Evolutionary conservation across 2,888 invertebrate genomes (phyloP).

Genomic region (Leuctra nigra): DNA sequence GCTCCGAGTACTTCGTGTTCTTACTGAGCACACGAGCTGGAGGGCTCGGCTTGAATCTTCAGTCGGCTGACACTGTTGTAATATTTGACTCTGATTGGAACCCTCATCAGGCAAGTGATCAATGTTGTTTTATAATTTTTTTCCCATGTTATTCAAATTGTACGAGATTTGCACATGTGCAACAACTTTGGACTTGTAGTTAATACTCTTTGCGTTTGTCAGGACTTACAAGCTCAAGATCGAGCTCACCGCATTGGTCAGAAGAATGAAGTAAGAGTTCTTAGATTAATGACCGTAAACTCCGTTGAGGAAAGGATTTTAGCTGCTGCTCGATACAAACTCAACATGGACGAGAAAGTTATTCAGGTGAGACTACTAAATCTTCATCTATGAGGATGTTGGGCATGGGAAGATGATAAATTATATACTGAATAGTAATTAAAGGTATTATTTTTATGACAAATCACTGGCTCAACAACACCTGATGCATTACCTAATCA

Average conservation of each 20-base stretch:
- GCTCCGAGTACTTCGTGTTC: constrained; percentile 52
- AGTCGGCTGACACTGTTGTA: constrained; percentile 60
- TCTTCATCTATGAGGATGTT: too few species aligned
- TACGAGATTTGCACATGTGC: too few species aligned
- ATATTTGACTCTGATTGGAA: constrained; percentile 64
- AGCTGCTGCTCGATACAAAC: constrained; percentile 55
- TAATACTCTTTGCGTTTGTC: constrained; percentile 17
- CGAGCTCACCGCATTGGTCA: constrained; percentile 60
- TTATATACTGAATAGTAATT: too few species aligned
- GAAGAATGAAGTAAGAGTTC: constrained; percentile 54
- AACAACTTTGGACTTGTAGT: too few species aligned
- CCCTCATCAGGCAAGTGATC: constrained; percentile 51
- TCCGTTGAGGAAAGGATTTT: constrained; percentile 57
- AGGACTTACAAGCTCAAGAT: constrained; percentile 60
- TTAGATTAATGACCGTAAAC: constrained; percentile 55
- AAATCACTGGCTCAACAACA: too few species aligned
- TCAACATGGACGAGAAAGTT: constrained; percentile 60
- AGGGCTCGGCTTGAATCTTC: constrained; percentile 55
- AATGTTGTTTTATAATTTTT: too few species aligned
- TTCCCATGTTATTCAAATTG: too few species aligned
- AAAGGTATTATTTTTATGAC: too few species aligned
- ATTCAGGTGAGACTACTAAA: too few species aligned
- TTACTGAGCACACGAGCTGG: constrained; percentile 55
- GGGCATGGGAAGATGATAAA: too few species aligned
- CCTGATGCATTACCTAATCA: too few species aligned